A percentile compares a stretch with the other conserved stretches of the same genome.
Conservation (phyloP, 1,140 invertebrate genomes). For the Meloidogyne floridensis region DNA sequence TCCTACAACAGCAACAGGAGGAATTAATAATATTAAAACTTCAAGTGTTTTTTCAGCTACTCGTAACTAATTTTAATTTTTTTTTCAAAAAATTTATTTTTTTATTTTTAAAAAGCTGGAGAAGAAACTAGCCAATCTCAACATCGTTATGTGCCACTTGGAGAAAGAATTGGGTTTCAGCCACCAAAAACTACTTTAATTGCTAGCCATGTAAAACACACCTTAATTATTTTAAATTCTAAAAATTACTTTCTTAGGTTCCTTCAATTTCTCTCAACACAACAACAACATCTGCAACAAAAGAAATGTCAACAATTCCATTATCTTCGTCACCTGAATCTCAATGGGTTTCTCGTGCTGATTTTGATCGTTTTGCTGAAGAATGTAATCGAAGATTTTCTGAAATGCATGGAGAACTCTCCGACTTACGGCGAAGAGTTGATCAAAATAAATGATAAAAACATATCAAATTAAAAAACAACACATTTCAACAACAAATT, state of each 20-base stretch:
- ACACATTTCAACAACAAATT: background rate
- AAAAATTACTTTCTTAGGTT: background rate
- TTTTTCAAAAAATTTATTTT: background rate
- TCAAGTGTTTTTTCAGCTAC: background rate
- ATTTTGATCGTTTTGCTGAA: slow-evolving; percentile 21
- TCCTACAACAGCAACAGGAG: background rate
- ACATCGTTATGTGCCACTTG: background rate
- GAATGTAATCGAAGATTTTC: slow-evolving; percentile 12
- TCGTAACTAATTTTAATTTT: background rate
- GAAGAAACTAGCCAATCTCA: background rate
- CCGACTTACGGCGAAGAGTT: background rate
- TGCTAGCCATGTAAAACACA: background rate
- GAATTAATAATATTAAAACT: background rate
- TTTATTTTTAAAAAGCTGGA: background rate
- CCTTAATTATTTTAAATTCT: background rate
- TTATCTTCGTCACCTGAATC: slow-evolving; percentile 11
- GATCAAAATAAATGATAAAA: background rate
- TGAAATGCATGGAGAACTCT: background rate
- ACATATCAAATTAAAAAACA: background rate
- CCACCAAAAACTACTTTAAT: background rate
- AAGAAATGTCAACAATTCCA: background rate
- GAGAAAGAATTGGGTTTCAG: background rate
- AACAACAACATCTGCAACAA: background rate
- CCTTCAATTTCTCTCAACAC: slow-evolving; percentile 2
- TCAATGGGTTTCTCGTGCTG: slow-evolving; percentile 4